Percentiles rank a stretch among this genome's conserved stretches.
phyloP scores from a whole-genome alignment of 2,113 vertebrate genomes.

The Papio anubis region DNA sequence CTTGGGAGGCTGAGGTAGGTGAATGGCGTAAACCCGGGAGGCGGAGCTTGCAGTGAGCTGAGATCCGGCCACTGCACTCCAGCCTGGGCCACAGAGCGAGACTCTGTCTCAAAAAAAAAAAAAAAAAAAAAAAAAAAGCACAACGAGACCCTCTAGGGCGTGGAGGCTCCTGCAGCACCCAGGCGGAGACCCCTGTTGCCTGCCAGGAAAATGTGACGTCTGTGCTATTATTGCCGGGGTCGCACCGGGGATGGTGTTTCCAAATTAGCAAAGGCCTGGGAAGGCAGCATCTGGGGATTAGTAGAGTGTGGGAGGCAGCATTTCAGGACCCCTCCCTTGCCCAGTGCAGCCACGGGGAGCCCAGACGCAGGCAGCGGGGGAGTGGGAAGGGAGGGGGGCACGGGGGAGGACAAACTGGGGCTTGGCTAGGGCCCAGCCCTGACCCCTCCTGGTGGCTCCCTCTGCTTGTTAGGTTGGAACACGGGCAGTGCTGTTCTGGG shows the following conservation, averaged over 20 bases:
- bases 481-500: fast-evolving
- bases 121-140: background rate
- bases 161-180: fast-evolving
- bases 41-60: too few relatives aligned
- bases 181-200: background rate
- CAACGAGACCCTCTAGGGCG: background rate
- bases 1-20: too few relatives aligned
- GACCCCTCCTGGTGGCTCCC: background rate
- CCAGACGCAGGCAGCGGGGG: background rate
- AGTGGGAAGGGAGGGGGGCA: fast-evolving
- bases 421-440: background rate
- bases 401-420: fast-evolving
- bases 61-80: too few relatives aligned
- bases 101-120: too few relatives aligned
- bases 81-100: too few relatives aligned
- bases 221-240: too few relatives aligned
- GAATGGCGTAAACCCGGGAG: too few relatives aligned
- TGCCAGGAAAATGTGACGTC: background rate
- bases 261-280: background rate
- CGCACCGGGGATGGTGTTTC: background rate
- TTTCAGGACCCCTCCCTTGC: background rate
- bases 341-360: background rate
- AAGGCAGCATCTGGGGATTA: conserved; percentile 34
- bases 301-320: background rate
- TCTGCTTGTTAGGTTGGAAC: background rate